Conservation (phyloP, 30 jellyfish, hydroid and myxozoan genomes). For the Clytia hemisphaerica region DNA sequence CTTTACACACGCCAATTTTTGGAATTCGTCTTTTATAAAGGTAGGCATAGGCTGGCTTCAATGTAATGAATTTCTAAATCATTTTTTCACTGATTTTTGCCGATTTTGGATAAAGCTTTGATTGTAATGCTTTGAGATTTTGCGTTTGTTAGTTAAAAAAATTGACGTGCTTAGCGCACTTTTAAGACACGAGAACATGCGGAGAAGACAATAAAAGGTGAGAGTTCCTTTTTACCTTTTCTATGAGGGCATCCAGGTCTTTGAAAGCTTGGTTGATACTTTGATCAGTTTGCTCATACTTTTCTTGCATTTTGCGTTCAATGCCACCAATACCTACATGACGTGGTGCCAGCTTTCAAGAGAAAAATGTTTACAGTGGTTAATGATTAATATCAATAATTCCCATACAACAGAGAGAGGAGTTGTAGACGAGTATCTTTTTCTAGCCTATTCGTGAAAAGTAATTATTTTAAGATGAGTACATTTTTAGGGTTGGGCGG, state of each 20-base stretch:
- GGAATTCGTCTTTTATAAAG: no score
- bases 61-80: no score
- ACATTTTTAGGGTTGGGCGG: no score
- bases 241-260: conserved; percentile 83
- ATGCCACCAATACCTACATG: conserved; percentile 96
- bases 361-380: no score
- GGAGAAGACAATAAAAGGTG: not conserved
- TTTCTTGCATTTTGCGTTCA: conserved; percentile 84
- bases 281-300: conserved; percentile 63
- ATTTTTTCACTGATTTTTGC: conserved; percentile 1
- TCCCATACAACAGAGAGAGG: no score
- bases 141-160: not conserved
- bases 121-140: not conserved
- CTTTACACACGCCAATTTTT: no score
- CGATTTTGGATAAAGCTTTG: not conserved
- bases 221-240: conserved; percentile 46
- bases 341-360: conserved; percentile 39
- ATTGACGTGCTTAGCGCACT: not conserved
- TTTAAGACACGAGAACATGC: not conserved
- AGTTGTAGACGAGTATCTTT: no score
- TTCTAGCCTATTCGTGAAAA: no score
- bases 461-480: no score
- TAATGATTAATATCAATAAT: no score
- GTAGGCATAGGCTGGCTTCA: no score
- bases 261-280: conserved; percentile 66